A percentile compares a stretch with the other conserved stretches of the same genome.
Evolutionary conservation across 2,888 invertebrate species (phyloP).

Genomic region (Thelaira solivaga): DNA sequence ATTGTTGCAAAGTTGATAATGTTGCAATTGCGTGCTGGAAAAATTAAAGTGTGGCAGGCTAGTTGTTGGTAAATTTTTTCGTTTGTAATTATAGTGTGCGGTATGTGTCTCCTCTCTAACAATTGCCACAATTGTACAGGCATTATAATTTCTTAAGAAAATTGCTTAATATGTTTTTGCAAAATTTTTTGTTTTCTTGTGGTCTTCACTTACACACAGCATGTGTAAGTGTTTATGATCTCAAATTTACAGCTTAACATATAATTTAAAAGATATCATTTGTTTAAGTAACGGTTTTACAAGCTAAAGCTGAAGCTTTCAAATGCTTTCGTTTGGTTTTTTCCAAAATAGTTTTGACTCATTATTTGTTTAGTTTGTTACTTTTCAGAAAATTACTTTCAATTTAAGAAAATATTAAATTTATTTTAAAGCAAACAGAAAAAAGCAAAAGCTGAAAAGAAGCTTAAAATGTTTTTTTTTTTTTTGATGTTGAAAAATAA

Average conservation of each 20-base stretch:
- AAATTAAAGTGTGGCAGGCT: conserved; percentile 37
- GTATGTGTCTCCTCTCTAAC: conserved; percentile 42
- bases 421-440: background rate
- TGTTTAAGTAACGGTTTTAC: conserved; percentile 36
- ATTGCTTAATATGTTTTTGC: conserved; percentile 51
- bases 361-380: conserved; percentile 41
- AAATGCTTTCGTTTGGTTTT: background rate
- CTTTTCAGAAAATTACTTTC: conserved; percentile 55
- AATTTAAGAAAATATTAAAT: conserved; percentile 50
- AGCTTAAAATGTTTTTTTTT: conserved; percentile 4
- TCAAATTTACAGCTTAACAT: conserved; percentile 59
- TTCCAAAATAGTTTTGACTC: conserved; percentile 19
- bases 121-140: conserved; percentile 42
- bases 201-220: background rate
- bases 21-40: conserved; percentile 58
- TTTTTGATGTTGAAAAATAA: conserved; percentile 38
- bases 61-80: background rate
- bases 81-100: conserved; percentile 24
- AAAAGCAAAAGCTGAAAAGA: conserved; percentile 19
- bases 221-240: conserved; percentile 59
- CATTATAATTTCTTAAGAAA: conserved; percentile 52
- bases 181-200: background rate
- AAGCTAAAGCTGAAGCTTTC: background rate
- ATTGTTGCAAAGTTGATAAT: conserved; percentile 37
- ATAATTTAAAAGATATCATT: conserved; percentile 59